Conservation (phyloP, 2,113 vertebrate species). For the Tinamus guttatus region DNA sequence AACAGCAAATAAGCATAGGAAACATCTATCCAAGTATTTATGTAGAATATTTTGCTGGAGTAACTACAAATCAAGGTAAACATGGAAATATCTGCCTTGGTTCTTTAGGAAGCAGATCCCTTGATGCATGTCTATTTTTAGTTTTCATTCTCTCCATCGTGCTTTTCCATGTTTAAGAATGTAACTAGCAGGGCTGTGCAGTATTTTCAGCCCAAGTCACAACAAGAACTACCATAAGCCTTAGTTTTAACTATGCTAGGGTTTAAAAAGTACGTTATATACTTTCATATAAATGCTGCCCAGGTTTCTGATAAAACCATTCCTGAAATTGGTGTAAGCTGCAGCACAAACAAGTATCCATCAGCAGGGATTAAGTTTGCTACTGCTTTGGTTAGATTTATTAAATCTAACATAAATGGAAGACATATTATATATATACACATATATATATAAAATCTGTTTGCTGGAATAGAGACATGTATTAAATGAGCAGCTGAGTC, state of each 20-base stretch:
- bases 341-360: neutral
- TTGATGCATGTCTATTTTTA: neutral
- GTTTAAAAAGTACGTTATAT: neutral
- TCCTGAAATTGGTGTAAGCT: neutral
- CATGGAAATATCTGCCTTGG: neutral
- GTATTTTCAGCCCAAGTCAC: neutral
- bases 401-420: neutral
- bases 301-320: neutral
- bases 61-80: conserved; percentile 9
- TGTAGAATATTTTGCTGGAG: neutral
- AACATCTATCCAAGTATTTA: conserved; percentile 23
- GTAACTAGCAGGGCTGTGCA: neutral
- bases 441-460: neutral
- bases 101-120: neutral
- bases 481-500: neutral
- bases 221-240: neutral
- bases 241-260: neutral
- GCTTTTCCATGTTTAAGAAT: neutral
- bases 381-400: neutral
- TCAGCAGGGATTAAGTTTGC: neutral
- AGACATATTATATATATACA: neutral
- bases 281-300: neutral
- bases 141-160: neutral
- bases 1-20: conserved; percentile 24
- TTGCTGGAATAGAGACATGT: neutral